Conservation (phyloP, 2,888 invertebrate species). For the Aromia moschata region DNA sequence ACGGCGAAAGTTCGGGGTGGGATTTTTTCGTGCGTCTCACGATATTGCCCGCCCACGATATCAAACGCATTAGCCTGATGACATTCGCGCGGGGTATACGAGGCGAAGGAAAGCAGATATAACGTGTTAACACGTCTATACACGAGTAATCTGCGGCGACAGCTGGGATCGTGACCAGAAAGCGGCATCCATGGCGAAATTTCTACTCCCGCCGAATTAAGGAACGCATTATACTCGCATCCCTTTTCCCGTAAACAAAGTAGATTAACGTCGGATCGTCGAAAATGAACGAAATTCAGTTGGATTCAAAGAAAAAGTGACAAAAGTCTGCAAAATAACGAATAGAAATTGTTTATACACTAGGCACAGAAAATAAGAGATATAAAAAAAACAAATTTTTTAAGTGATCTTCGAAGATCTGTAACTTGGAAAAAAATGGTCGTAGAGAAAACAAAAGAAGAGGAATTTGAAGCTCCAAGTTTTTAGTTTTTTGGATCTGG, state of each 20-base stretch:
- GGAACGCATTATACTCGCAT: conserved; percentile 37
- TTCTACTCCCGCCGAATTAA: conserved; percentile 27
- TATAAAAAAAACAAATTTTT: no score
- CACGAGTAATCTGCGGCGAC: conserved; percentile 62
- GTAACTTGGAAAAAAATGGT: no score
- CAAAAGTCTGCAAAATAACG: no score
- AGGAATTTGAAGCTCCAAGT: no score
- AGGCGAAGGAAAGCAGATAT: conserved; percentile 59
- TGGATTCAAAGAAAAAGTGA: no score
- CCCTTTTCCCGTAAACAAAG: conserved; percentile 35
- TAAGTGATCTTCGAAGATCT: no score
- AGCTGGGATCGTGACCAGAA: conserved; percentile 62
- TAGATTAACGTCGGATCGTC: no score
- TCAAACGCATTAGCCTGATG: conserved; percentile 46
- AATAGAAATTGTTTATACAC: no score
- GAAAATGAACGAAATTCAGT: no score
- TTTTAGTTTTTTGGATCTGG: no score
- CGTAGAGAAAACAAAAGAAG: no score
- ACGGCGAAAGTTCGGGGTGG: conserved; percentile 16
- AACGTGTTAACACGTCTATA: conserved; percentile 60
- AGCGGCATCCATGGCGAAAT: conserved; percentile 50
- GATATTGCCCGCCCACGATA: conserved; percentile 35
- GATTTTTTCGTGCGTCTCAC: conserved; percentile 27
- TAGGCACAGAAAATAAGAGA: no score
- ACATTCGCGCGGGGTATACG: conserved; percentile 45